Base-by-base conservation (phyloP, 2,888 invertebrate species). In the Mongoloraphidia duomilia region DNA sequence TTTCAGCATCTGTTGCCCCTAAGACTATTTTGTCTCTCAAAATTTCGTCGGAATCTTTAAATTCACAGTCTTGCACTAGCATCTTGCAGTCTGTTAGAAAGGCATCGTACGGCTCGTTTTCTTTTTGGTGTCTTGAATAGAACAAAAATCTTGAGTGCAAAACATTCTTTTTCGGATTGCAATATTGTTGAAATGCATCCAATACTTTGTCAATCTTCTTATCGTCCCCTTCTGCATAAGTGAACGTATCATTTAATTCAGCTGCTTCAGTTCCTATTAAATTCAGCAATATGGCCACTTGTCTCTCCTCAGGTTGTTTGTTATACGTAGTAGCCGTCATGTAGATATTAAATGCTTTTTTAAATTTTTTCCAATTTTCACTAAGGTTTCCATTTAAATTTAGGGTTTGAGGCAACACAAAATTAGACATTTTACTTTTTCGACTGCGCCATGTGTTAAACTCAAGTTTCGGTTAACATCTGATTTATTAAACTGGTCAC, bases 81-180 rank as follows among this genome's bases (percentile, higher is more conserved):
- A 54, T 51, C 41, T 54, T 57, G 12, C 57, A 17, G 33, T 59
- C 55, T 9, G 53, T 52, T 35, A 56, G 43, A 49, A 57, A 59
- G 36, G 53, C 46, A 37, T 57, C 55, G 45, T 58, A 57, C 34
- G 47, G 49, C 51, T 58, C 58, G 41, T 53, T 53, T 36, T 56
- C 53, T 11, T 42, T 40, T 51, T 59, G 56, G 8, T 47, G 44
- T 35, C 57, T 53, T 41, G 52, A 55, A 37, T 53, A 50, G 39
- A 58, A 59, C 38, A 50, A 46, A 46, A 52, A 54, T 17, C 54
- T 50, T 2, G 17, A 17, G 39, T 44, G 46, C 10, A 51, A 50
- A 10, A 53, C 53, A n/a, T 68, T 63, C 51, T 63, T 60, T 41
- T 66, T 59, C 43, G 71, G 58, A 47, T 60, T 57, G 8, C 46